Evolutionary conservation across 2,797 vertebrate species (phyloP).

Genomic region (Falco cherrug): DNA sequence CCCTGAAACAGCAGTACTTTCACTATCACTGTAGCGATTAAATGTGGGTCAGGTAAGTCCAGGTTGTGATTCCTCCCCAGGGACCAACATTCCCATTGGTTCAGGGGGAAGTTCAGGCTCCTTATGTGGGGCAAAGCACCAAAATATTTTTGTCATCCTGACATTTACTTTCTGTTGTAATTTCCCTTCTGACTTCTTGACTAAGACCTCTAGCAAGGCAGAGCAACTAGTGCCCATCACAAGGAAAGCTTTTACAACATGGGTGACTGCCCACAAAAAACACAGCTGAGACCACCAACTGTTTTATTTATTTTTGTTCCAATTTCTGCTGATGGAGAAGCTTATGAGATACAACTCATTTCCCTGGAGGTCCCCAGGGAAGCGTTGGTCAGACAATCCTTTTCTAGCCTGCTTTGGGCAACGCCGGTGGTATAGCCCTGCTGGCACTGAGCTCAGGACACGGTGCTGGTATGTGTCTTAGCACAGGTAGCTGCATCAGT

Average conservation of each 20-base stretch:
- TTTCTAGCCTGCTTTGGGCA: neutral
- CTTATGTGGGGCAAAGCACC: neutral
- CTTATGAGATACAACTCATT: slow-evolving; percentile 27
- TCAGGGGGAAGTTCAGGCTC: neutral
- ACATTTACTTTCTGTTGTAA: neutral
- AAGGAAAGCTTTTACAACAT: slow-evolving; percentile 29
- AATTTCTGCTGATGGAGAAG: slow-evolving; percentile 54
- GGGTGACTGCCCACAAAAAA: slow-evolving; percentile 34
- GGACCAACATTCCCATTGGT: neutral
- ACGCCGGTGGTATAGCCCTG: neutral
- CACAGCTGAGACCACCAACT: slow-evolving; percentile 36
- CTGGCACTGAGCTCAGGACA: neutral
- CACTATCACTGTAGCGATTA: neutral
- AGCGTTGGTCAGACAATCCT: neutral
- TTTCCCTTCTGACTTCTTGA: neutral
- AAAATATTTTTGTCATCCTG: neutral
- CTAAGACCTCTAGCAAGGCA: neutral
- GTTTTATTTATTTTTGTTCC: slow-evolving; percentile 60
- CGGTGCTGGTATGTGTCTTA: neutral
- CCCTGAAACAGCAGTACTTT: neutral
- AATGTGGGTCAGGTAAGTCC: neutral
- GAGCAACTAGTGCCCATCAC: slow-evolving; percentile 34
- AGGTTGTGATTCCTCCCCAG: accelerated
- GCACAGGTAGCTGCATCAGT: neutral
- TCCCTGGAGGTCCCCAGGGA: neutral